phyloP scores from a whole-genome alignment of 2,113 vertebrate genomes.

The Pomatostomus ruficeps region DNA sequence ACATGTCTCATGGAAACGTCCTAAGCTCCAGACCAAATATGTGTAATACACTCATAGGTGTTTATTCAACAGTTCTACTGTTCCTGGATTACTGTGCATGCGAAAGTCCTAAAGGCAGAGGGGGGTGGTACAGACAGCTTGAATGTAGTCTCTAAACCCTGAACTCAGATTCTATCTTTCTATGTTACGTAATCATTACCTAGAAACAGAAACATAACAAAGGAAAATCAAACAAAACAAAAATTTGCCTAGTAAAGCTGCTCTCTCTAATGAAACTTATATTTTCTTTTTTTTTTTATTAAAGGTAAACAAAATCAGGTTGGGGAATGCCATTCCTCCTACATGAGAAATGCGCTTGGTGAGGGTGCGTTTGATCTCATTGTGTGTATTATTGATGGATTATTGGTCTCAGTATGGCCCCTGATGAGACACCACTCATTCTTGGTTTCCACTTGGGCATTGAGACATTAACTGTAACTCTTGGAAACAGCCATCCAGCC shows the following conservation, averaged over 20 bases:
- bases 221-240: not conserved
- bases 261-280: not conserved
- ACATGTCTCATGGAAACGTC: not conserved
- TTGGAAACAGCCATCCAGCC: not conserved
- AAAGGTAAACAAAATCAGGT: not conserved
- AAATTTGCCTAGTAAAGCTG: not conserved
- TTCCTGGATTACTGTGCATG: not conserved
- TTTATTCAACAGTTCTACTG: not conserved
- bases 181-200: not conserved
- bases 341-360: not conserved
- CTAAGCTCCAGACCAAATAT: not conserved
- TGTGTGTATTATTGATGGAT: not conserved
- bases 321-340: not conserved
- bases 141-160: not conserved
- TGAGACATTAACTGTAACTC: not conserved
- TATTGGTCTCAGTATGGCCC: not conserved
- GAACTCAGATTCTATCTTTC: not conserved
- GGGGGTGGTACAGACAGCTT: not conserved
- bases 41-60: not conserved
- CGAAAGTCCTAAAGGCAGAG: not conserved
- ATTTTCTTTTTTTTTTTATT: not conserved
- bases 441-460: not conserved
- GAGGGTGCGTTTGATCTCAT: not conserved
- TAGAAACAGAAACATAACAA: not conserved
- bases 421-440: not conserved